Evolutionary conservation across 1,140 invertebrate species (phyloP).

Genomic region (Physella acuta): DNA sequence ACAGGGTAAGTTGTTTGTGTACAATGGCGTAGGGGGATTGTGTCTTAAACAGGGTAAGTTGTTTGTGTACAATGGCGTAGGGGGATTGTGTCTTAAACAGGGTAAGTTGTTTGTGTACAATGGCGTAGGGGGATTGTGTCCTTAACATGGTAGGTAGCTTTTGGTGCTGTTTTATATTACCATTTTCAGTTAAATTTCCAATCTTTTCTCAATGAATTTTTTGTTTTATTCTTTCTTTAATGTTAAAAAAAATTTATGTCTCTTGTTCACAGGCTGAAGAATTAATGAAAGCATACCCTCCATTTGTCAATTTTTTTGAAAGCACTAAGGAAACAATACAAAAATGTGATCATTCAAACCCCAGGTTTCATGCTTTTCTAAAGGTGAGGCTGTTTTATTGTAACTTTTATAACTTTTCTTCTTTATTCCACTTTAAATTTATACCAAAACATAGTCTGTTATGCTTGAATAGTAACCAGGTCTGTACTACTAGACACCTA

Average conservation of each 20-base stretch:
- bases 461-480: not conserved
- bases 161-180: not conserved
- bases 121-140: not conserved
- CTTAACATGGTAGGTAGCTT: not conserved
- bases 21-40: no score
- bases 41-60: no score
- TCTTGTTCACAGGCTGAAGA: conserved; percentile 58
- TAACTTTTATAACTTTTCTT: no score
- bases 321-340: conserved; percentile 90
- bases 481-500: not conserved
- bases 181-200: not conserved
- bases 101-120: not conserved
- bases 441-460: not conserved
- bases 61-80: no score
- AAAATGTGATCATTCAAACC: conserved; percentile 86
- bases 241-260: not conserved
- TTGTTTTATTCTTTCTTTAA: not conserved
- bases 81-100: not conserved
- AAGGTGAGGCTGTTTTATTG: no score
- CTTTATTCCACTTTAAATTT: no score
- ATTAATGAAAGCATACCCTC: conserved; percentile 91
- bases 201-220: no score
- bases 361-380: conserved; percentile 96
- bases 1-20: no score
- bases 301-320: conserved; percentile 97